Base-by-base conservation (phyloP, 2,113 vertebrate genomes). In the Toxotes jaculatrix region DNA sequence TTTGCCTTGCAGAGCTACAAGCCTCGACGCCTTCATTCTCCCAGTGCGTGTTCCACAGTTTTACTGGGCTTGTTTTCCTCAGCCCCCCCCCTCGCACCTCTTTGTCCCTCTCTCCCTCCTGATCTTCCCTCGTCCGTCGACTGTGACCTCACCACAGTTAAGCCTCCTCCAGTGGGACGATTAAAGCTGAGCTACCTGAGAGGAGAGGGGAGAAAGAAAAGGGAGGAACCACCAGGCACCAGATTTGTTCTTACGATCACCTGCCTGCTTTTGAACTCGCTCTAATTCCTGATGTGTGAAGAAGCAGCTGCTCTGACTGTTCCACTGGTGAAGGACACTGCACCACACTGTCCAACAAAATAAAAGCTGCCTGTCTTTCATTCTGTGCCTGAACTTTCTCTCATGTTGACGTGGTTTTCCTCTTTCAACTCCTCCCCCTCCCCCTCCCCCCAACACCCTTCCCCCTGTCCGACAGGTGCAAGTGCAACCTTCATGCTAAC, bases 401-500 rank as follows among this genome's bases (percentile, higher is more conserved):
- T 70, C 66, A 14, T 64, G 71, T 82, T 89, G 64, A 80, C 66
- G 53, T 63, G n/a, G 32, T 69, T 87, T 67, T 93, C 74, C 70
- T 79, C 49, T 86, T 64, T 83, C 21, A 45, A 69, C 32, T 31
- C 65, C 59, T 17, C 7, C 3, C n/a, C 49, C 21, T 51, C 45
- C 10, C 51, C 27, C 8, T 27, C 43, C 63, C n/a, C n/a, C 51
- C 0, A 57, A 47, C 32, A 2, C 23, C 42, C 67, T 47, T 66
- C 55, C 40, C 49, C 19, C 59, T 72, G 40, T 79, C 38, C 78
- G 87, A 91, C 92, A 99, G 98, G 95, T 99, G 98, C 96, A 99
- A 98, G 94, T 99, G 98, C 93, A 99, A 99, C 91, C 98, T 99
- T 92, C 98, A 99, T 0, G 98, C 98, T 90, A 99, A 98, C 87